phyloP scores from a whole-genome alignment of 2,888 invertebrate genomes.

The Sceliomorpha sp. region DNA sequence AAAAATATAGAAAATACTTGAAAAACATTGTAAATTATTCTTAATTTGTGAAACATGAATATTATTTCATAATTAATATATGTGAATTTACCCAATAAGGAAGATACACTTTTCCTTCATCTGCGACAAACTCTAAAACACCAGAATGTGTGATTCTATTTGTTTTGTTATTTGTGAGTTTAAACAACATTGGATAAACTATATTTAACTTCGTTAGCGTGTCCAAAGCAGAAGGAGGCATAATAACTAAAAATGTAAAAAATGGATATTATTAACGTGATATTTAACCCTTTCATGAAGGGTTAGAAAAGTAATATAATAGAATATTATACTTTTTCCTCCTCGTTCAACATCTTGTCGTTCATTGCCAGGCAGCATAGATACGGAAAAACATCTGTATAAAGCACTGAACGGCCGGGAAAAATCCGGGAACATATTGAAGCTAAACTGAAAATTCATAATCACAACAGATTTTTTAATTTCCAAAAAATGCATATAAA shows the following conservation, averaged over 20 bases:
- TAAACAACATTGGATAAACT: constrained; percentile 99
- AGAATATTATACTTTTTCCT: constrained; percentile 98
- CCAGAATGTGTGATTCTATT: constrained; percentile 95
- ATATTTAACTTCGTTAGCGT: constrained; percentile 95
- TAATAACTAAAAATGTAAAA: constrained; percentile 88
- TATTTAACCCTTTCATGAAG: constrained; percentile 13
- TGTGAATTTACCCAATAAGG: constrained; percentile 93
- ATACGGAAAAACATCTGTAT: constrained; percentile 95
- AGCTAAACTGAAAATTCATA: constrained; percentile 89
- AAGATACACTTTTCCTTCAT: constrained; percentile 98
- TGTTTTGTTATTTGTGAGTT: constrained; percentile 92
- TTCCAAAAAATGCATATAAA: too few species aligned
- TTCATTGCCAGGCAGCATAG: constrained; percentile 96
- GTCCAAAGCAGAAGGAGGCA: constrained; percentile 98
- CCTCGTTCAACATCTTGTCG: constrained; percentile 96
- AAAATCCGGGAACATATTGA: constrained; percentile 93
- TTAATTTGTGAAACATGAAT: constrained; percentile 4
- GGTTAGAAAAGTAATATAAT: constrained; percentile 63
- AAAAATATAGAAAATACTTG: too few species aligned
- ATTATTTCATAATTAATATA: neutral
- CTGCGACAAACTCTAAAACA: constrained; percentile 98
- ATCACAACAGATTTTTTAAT: too few species aligned
- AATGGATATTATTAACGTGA: constrained; percentile 3
- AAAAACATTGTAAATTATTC: too few species aligned
- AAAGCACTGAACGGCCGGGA: constrained; percentile 90